Percentiles rank a stretch among this genome's conserved stretches.
Evolutionary conservation across 2,113 vertebrate species (phyloP).

Genomic region (Zosterops lateralis): DNA sequence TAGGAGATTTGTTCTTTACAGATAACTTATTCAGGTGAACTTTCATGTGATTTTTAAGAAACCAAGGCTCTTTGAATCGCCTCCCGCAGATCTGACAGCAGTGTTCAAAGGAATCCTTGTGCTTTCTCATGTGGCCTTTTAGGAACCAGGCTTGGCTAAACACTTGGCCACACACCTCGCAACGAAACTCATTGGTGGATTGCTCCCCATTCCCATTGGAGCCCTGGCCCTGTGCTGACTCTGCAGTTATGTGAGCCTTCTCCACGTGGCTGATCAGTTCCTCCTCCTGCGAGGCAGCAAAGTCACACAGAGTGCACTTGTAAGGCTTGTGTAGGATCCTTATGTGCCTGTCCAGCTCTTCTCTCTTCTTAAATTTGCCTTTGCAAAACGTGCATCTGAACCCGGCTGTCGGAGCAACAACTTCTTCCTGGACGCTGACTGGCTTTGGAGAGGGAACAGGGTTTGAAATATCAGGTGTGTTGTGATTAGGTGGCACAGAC

Average conservation of each 20-base stretch:
- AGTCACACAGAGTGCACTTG: conserved; percentile 97
- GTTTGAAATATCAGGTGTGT: conserved; percentile 80
- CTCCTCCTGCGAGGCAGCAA: conserved; percentile 94
- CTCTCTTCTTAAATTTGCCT: conserved; percentile 98
- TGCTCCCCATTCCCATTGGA: conserved; percentile 80
- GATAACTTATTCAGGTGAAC: conserved; percentile 97
- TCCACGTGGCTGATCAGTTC: conserved; percentile 97
- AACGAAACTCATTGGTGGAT: conserved; percentile 90
- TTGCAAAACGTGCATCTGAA: conserved; percentile 98
- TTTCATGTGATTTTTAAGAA: conserved; percentile 99
- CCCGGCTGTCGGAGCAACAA: conserved; percentile 80
- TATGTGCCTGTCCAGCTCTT: conserved; percentile 96
- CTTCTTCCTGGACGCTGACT: conserved; percentile 83
- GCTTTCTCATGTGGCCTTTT: conserved; percentile 98
- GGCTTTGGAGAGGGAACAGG: conserved; percentile 90
- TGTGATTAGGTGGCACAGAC: conserved; percentile 80
- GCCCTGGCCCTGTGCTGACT: conserved; percentile 89
- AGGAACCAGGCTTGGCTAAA: conserved; percentile 99
- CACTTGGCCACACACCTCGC: conserved; percentile 94
- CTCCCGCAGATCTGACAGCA: conserved; percentile 98
- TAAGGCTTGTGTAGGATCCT: conserved; percentile 98
- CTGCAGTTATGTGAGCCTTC: conserved; percentile 97
- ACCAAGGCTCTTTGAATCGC: conserved; percentile 98
- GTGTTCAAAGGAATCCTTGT: conserved; percentile 99
- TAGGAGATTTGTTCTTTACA: conserved; percentile 91